Evolutionary conservation across 2,113 vertebrate species (phyloP).

Genomic region (Megalops atlanticus): DNA sequence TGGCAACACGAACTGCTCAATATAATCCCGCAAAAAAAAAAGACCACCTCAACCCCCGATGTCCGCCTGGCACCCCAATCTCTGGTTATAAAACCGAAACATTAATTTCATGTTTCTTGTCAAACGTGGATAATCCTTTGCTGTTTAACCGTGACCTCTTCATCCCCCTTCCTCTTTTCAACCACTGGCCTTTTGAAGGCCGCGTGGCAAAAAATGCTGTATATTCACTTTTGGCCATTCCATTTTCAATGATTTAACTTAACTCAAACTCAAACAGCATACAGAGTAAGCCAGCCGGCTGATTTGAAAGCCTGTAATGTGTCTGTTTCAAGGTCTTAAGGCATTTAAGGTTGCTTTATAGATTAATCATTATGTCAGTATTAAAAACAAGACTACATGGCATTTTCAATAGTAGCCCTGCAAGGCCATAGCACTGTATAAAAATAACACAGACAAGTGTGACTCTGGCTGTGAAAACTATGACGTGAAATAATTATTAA

Average conservation of each 20-base stretch:
- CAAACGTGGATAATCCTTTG: slow-evolving; percentile 29
- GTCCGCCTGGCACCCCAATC: slow-evolving; percentile 26
- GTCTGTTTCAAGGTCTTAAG: not conserved
- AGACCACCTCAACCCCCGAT: not conserved
- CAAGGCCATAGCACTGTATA: too few species aligned
- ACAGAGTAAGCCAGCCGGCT: too few species aligned
- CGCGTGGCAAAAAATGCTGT: not conserved
- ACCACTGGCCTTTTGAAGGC: not conserved
- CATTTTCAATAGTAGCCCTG: too few species aligned
- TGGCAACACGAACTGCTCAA: slow-evolving; percentile 27
- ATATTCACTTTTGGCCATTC: too few species aligned
- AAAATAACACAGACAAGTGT: too few species aligned
- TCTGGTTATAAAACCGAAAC: slow-evolving; percentile 32
- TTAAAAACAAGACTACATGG: not conserved
- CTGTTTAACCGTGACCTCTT: slow-evolving; percentile 14
- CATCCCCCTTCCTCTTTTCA: slow-evolving; percentile 1
- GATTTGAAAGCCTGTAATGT: too few species aligned
- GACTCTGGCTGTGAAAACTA: too few species aligned
- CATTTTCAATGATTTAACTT: too few species aligned
- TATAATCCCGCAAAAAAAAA: not conserved
- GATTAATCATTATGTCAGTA: not conserved
- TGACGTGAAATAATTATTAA: too few species aligned
- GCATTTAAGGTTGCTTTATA: not conserved
- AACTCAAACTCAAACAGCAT: too few species aligned
- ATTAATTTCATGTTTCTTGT: slow-evolving; percentile 38